Conservation (phyloP, 2,113 vertebrate species). For the Microtus montanus region DNA sequence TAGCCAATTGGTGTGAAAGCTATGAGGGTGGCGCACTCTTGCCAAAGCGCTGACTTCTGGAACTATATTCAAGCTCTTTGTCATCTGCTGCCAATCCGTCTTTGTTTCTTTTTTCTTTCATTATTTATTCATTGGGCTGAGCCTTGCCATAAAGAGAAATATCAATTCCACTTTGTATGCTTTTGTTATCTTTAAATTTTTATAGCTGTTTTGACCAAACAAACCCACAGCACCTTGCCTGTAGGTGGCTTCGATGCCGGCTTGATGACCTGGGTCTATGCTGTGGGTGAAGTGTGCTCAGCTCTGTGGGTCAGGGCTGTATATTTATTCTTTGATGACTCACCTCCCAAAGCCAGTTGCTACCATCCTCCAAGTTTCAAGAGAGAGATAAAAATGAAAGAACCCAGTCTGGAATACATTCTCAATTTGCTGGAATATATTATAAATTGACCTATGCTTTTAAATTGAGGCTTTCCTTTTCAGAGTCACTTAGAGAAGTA, state of each 20-base stretch:
- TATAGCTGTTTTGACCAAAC: conserved; percentile 16
- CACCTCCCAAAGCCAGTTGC: conserved; percentile 20
- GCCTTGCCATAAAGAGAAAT: conserved; percentile 45
- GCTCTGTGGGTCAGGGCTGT: background rate
- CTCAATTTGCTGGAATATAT: conserved; percentile 7
- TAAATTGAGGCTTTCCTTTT: conserved; percentile 34
- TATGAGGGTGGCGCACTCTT: accelerated
- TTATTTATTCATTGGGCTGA: conserved; percentile 30
- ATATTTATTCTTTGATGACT: conserved; percentile 62
- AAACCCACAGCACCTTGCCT: background rate
- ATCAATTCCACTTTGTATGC: conserved; percentile 18
- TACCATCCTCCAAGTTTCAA: background rate
- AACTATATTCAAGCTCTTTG: background rate
- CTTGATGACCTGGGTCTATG: background rate
- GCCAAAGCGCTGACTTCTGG: accelerated
- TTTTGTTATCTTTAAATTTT: conserved; percentile 49
- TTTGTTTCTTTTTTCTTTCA: conserved; percentile 22
- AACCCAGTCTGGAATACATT: conserved; percentile 30
- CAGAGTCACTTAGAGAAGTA: conserved; percentile 17
- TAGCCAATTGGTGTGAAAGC: background rate
- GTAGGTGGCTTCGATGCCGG: background rate
- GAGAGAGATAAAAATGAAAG: background rate
- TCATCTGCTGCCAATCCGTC: conserved; percentile 4
- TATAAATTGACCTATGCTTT: background rate
- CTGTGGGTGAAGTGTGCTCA: background rate